A percentile compares a stretch with the other conserved stretches of the same genome.
Evolutionary conservation across 2,888 invertebrate genomes (phyloP).

Genomic region (Euzophera pinguis): DNA sequence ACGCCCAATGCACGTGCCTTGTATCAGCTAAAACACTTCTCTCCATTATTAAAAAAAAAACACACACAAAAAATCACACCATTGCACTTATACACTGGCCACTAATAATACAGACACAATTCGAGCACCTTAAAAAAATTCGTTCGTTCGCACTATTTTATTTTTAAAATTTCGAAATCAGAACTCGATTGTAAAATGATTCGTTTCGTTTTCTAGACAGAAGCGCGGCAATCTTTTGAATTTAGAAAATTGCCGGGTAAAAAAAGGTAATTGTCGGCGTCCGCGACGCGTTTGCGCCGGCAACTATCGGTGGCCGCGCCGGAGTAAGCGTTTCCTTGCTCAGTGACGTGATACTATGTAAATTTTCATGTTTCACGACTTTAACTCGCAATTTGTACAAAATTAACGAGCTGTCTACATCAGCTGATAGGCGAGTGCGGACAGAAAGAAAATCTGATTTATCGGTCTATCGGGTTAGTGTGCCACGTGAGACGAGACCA

Average conservation of each 20-base stretch:
- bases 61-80: slow-evolving; percentile 45
- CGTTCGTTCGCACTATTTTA: slow-evolving; percentile 7
- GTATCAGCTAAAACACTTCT: slow-evolving; percentile 67
- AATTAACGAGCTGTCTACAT: slow-evolving; percentile 28
- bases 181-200: slow-evolving; percentile 26
- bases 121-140: slow-evolving; percentile 9
- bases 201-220: slow-evolving; percentile 57
- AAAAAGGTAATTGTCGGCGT: slow-evolving; percentile 57
- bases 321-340: slow-evolving; percentile 7
- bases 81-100: slow-evolving; percentile 52
- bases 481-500: slow-evolving; percentile 52
- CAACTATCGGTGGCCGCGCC: slow-evolving; percentile 20
- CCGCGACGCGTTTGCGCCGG: slow-evolving; percentile 50
- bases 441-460: slow-evolving; percentile 50
- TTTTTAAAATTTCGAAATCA: slow-evolving; percentile 10
- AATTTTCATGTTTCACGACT: slow-evolving; percentile 32
- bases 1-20: slow-evolving; percentile 70
- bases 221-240: slow-evolving; percentile 44
- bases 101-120: neutral
- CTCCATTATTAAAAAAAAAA: slow-evolving; percentile 53
- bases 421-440: slow-evolving; percentile 56
- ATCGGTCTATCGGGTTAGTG: slow-evolving; percentile 68
- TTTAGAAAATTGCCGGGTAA: slow-evolving; percentile 55
- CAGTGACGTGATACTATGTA: slow-evolving; percentile 54
- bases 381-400: slow-evolving; percentile 15